phyloP scores from a whole-genome alignment of 2,113 vertebrate genomes.

The Odobenus rosmarus region DNA sequence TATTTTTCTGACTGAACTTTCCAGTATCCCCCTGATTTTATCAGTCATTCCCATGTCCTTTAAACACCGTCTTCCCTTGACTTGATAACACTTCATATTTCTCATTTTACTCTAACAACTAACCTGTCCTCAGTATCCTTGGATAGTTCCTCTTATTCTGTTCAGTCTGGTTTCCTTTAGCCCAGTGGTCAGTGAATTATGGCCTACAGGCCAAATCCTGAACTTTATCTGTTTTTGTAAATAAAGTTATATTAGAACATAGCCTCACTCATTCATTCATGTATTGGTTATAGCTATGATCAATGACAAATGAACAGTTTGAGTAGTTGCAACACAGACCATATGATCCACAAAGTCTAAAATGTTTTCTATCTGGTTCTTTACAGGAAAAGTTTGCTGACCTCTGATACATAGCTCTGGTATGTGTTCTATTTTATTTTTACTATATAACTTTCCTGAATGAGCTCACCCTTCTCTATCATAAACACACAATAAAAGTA shows the following conservation, averaged over 20 bases:
- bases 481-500: background rate
- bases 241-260: background rate
- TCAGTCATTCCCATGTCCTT: background rate
- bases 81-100: background rate
- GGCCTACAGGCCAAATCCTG: background rate
- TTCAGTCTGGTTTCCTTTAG: conserved; percentile 10
- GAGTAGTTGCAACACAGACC: background rate
- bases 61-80: background rate
- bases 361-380: background rate
- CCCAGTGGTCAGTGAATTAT: background rate
- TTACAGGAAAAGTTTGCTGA: background rate
- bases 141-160: background rate
- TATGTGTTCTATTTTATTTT: background rate
- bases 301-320: background rate
- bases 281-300: background rate
- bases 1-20: background rate
- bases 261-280: background rate
- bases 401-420: background rate
- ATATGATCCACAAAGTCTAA: background rate
- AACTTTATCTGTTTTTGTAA: background rate
- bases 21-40: background rate
- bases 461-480: background rate
- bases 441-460: background rate
- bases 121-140: background rate
- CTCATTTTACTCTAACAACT: conserved; percentile 24